These are phyloP conservation scores for Trematomus bernacchii DNA, from an alignment of 2,797 vertebrate genomes.

Conservation along the genomic window DNA sequence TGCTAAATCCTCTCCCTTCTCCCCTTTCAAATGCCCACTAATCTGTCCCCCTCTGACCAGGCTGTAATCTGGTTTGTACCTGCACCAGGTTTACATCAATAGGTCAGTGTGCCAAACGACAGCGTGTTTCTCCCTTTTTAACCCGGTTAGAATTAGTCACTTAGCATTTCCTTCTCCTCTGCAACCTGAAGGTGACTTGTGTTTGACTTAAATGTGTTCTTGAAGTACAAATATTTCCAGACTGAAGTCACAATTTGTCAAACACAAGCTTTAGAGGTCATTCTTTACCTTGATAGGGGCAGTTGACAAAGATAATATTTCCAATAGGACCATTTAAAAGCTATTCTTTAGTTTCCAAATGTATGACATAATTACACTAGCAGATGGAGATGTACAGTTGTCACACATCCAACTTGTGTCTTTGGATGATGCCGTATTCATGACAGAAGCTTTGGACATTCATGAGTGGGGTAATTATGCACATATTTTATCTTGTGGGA, in stretches of 20 bases:
- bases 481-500: no score
- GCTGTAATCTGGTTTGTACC: constrained; percentile 81
- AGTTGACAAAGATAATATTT: neutral
- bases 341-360: neutral
- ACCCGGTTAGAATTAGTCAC: neutral
- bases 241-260: neutral
- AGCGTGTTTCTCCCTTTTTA: constrained; percentile 1
- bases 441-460: no score
- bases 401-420: neutral
- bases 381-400: neutral
- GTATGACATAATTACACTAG: neutral
- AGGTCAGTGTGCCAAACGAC: constrained; percentile 67
- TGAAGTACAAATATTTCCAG: neutral
- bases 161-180: neutral
- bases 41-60: constrained; percentile 73
- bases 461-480: no score
- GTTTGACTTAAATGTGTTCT: neutral
- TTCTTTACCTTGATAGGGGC: neutral
- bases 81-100: constrained; percentile 63
- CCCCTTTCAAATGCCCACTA: constrained; percentile 82
- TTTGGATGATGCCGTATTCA: no score
- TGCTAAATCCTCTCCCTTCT: constrained; percentile 83
- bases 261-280: neutral
- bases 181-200: neutral
- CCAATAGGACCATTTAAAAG: neutral